phyloP scores from a whole-genome alignment of 1,140 invertebrate genomes.

The Pissodes strobi region DNA sequence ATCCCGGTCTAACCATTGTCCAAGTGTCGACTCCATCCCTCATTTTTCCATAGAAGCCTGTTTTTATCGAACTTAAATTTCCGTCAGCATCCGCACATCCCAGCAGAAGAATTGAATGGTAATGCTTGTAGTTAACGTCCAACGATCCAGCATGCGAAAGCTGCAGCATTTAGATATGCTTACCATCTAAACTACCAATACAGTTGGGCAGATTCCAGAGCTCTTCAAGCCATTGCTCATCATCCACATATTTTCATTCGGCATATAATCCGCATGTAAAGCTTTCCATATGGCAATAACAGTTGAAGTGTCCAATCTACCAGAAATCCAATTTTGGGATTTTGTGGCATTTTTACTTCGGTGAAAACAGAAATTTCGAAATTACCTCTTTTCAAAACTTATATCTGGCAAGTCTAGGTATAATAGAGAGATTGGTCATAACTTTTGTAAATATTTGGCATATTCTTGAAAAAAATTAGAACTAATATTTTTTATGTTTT shows the following conservation, averaged over 20 bases:
- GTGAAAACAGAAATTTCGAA: too few relatives aligned
- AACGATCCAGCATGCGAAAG: slow-evolving; percentile 48
- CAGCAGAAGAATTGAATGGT: slow-evolving; percentile 26
- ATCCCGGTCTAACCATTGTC: slow-evolving; percentile 1
- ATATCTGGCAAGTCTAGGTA: too few relatives aligned
- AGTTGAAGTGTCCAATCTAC: too few relatives aligned
- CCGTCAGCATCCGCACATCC: slow-evolving; percentile 20
- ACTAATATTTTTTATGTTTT: too few relatives aligned
- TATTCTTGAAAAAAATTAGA: too few relatives aligned
- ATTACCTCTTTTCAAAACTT: too few relatives aligned
- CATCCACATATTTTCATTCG: slow-evolving; percentile 23
- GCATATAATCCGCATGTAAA: slow-evolving; percentile 31
- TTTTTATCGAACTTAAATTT: slow-evolving; percentile 32
- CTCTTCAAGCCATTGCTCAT: slow-evolving; percentile 22
- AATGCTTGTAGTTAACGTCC: slow-evolving; percentile 58
- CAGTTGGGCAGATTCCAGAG: slow-evolving; percentile 48
- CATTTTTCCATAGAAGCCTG: slow-evolving; percentile 28
- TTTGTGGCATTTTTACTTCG: too few relatives aligned
- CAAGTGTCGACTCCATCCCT: slow-evolving; percentile 30
- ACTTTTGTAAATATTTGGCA: too few relatives aligned
- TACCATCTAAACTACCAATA: slow-evolving; percentile 55
- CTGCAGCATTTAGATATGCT: slow-evolving; percentile 46
- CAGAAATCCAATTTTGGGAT: too few relatives aligned
- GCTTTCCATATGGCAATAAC: too few relatives aligned
- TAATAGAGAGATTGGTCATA: too few relatives aligned